phyloP scores from a whole-genome alignment of 2,113 vertebrate genomes.

The Pimephales promelas region DNA sequence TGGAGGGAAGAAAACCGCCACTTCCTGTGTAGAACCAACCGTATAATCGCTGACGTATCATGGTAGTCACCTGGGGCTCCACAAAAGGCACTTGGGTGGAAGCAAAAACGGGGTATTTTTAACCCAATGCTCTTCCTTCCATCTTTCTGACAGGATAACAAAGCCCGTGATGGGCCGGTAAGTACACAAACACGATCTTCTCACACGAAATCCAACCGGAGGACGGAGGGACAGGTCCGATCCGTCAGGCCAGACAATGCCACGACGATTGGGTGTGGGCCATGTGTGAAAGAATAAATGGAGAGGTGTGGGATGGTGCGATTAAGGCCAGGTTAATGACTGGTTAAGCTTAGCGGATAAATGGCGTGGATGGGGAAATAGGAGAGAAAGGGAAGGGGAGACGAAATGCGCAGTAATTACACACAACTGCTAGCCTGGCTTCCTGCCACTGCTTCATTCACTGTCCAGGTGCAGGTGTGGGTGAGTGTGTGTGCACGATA shows the following conservation, averaged over 20 bases:
- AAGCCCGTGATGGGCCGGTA: conserved; percentile 12
- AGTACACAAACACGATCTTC: conserved; percentile 6
- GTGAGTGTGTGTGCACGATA: conserved; percentile 23
- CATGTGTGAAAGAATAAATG: conserved; percentile 48
- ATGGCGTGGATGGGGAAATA: conserved; percentile 66
- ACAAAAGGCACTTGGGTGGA: neutral
- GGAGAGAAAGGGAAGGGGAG: conserved; percentile 61
- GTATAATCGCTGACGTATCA: conserved; percentile 7
- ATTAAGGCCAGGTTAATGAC: conserved; percentile 79
- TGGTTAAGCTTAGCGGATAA: conserved; percentile 81
- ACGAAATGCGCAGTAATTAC: conserved; percentile 85
- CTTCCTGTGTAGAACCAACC: neutral
- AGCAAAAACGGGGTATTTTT: conserved; percentile 2
- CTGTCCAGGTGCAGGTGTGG: conserved; percentile 61
- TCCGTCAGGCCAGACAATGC: conserved; percentile 46
- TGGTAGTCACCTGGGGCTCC: neutral
- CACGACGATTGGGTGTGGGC: conserved; percentile 26
- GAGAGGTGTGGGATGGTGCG: conserved; percentile 45
- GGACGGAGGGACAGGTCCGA: conserved; percentile 35
- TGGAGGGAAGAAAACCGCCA: conserved; percentile 10
- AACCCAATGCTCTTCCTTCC: neutral
- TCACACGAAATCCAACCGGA: conserved; percentile 2
- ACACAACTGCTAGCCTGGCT: conserved; percentile 74
- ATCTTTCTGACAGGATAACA: conserved; percentile 20
- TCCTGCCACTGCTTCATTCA: conserved; percentile 90